Conservation (phyloP, 2,113 vertebrate genomes). For the Gopherus evgoodei region DNA sequence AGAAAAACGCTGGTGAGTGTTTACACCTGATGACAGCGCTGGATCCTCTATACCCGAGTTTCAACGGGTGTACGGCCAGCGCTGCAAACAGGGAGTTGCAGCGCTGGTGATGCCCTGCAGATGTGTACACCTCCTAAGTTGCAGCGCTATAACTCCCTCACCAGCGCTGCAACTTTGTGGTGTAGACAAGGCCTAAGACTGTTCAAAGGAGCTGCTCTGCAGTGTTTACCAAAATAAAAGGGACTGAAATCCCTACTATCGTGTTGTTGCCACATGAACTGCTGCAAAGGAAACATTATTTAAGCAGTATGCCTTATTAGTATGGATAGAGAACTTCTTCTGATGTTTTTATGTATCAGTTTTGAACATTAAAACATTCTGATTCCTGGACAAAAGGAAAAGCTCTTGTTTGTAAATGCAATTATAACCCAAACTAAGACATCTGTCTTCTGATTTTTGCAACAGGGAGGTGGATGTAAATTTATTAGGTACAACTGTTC, state of each 20-base stretch:
- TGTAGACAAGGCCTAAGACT: neutral
- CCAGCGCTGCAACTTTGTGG: too few relatives aligned
- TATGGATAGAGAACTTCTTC: neutral
- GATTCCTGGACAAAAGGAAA: neutral
- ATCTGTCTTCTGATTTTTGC: constrained; percentile 45
- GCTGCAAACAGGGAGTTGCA: too few relatives aligned
- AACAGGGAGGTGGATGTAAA: constrained; percentile 95
- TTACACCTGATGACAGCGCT: too few relatives aligned
- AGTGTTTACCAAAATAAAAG: neutral
- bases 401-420: neutral
- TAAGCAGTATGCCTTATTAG: neutral
- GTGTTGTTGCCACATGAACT: neutral
- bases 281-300: neutral
- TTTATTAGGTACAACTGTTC: constrained; percentile 98
- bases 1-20: too few relatives aligned
- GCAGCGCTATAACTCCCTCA: too few relatives aligned
- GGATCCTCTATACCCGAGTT: too few relatives aligned
- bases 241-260: neutral
- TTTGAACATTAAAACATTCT: neutral
- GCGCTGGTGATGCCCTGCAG: too few relatives aligned
- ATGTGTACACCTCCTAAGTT: too few relatives aligned
- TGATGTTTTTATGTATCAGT: rapidly evolving
- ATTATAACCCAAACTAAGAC: neutral
- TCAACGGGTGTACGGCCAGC: too few relatives aligned
- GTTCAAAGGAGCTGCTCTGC: neutral